A percentile compares a stretch with the other conserved stretches of the same genome.
Evolutionary conservation across 2,797 vertebrate genomes (phyloP).

Genomic region (Tadarida brasiliensis): DNA sequence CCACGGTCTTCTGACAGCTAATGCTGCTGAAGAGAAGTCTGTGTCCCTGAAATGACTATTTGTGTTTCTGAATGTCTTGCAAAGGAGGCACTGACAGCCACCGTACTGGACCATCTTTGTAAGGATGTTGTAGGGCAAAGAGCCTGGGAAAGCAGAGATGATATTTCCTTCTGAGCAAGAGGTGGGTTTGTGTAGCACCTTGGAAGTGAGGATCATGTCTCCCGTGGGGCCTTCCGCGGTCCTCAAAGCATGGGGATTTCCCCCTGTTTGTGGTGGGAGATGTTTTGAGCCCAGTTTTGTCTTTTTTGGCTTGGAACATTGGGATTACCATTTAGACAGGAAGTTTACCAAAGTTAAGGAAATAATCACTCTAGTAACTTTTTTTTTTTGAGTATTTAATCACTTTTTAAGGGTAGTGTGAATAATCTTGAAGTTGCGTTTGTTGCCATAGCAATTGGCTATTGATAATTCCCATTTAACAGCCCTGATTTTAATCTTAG

Average conservation of each 20-base stretch:
- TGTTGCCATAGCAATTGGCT: background rate
- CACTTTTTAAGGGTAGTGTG: background rate
- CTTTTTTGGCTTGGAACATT: background rate
- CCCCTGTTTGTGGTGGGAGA: background rate
- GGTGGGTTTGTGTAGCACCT: background rate
- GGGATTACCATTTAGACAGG: background rate
- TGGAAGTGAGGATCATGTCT: background rate
- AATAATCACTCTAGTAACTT: background rate
- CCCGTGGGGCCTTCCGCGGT: background rate
- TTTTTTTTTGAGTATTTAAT: background rate
- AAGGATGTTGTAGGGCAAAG: background rate
- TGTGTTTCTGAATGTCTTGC: background rate
- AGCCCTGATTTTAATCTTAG: slow-evolving; percentile 4
- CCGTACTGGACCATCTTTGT: background rate
- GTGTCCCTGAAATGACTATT: background rate
- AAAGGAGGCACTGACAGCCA: background rate
- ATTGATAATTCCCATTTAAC: background rate
- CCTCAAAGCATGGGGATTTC: background rate
- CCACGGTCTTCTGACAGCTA: background rate
- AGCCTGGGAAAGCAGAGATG: background rate
- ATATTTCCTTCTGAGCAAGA: background rate
- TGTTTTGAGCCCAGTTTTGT: background rate
- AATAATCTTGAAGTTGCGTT: background rate
- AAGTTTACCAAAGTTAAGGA: slow-evolving; percentile 1
- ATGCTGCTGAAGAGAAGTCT: background rate